phyloP scores from a whole-genome alignment of 2,888 invertebrate genomes.

The Agriopis marginaria region DNA sequence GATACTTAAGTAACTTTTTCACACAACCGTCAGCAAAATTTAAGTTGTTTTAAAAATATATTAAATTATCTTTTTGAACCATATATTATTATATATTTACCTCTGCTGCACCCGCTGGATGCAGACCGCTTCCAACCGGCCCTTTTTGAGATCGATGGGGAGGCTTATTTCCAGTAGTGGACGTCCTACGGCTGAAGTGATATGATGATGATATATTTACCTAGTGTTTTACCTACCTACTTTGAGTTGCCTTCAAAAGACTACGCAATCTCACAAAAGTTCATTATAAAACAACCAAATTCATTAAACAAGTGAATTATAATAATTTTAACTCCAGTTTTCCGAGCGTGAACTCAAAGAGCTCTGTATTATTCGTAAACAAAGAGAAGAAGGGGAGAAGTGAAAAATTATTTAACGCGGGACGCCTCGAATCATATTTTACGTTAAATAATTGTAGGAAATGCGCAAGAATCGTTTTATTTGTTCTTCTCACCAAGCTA shows the following conservation, averaged over 20 bases:
- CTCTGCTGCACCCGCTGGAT: no score
- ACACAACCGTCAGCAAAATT: no score
- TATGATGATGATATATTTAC: no score
- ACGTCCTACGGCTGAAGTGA: no score
- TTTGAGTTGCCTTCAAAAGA: not conserved
- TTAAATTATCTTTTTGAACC: no score
- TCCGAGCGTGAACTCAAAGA: constrained; percentile 38
- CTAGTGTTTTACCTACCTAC: not conserved
- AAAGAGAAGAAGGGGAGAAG: constrained; percentile 48
- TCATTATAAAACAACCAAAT: constrained; percentile 21
- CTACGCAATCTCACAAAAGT: constrained; percentile 11
- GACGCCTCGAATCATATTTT: constrained; percentile 53
- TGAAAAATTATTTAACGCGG: constrained; percentile 53
- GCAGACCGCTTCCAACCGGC: no score
- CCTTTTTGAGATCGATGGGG: no score
- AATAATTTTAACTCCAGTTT: constrained; percentile 18
- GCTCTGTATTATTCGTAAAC: constrained; percentile 50
- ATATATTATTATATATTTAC: no score
- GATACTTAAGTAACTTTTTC: no score
- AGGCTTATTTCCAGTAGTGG: no score
- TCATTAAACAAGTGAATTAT: constrained; percentile 18
- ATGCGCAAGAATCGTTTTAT: constrained; percentile 48
- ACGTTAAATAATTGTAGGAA: constrained; percentile 55
- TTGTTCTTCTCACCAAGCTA: constrained; percentile 21
- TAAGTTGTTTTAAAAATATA: no score